Evolutionary conservation across 2,797 vertebrate species (phyloP), one percentile per base, ranked within the genome.

Genomic region (Eutrigla gurnardus): DNA sequence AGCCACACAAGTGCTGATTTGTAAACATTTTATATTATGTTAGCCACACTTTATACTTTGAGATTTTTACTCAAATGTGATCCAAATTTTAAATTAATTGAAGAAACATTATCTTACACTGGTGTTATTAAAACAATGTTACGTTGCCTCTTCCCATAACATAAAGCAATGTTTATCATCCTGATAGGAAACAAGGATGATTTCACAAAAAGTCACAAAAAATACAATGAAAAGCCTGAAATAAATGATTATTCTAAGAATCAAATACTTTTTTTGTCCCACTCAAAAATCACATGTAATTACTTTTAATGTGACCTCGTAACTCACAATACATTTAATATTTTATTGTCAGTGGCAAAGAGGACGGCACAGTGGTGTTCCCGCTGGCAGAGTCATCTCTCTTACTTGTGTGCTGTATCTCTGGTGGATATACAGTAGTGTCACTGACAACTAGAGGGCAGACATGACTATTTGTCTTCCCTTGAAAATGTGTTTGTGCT

Each of bases 401-500:
- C 11, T 63, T 70, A 39, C 60, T 60, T 54, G 10, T 78, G 75
- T 65, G 75, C 33, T 64, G 46, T 65, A 54, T 72, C 68, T 73
- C 49, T 61, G 60, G 43, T 33, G 61, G 59, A 47, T 64, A 66
- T 68, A 57, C 67, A 64, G 64, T 52, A 66, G 73, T 92, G 88
- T 88, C 79, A 88, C 71, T 86, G 81, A 89, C 93, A 93, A 93
- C 93, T 93, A 93, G 90, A 92, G 91, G 93, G 93, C 92, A 93
- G 89, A 87, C 91, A 90, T 89, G 91, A 81, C 91, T 87, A 66
- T 87, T 77, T 84, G 69, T 81, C 71, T 61, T 66, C 18, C 59
- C 13, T 57, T 40, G 70, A 50, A 72, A 78, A 59, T 62, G 18
- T 50, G 58, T 45, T 3, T 36, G 67, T 62, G 72, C n/a, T n/a